phyloP scores from a whole-genome alignment of 1,140 invertebrate genomes.

The Drosophila pseudoananassae region DNA sequence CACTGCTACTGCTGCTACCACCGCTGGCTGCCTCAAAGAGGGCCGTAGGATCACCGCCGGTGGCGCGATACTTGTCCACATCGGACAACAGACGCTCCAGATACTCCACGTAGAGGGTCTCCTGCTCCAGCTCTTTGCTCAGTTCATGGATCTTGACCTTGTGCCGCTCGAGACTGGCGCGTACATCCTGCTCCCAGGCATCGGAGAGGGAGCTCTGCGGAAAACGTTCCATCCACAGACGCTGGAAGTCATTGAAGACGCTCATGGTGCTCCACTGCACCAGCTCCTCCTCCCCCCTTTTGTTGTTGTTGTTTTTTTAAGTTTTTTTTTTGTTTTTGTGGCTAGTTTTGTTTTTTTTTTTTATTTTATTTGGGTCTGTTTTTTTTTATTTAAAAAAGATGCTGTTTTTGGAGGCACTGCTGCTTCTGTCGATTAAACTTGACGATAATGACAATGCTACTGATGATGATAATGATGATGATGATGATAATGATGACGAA shows the following conservation, averaged over 20 bases:
- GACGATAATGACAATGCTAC: no score
- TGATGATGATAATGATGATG: constrained; percentile 18
- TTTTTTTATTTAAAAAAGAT: constrained; percentile 3
- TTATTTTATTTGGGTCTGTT: background rate
- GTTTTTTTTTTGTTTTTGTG: background rate
- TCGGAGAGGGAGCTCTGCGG: constrained; percentile 94
- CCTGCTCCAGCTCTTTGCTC: constrained; percentile 93
- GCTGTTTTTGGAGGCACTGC: background rate
- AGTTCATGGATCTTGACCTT: constrained; percentile 92
- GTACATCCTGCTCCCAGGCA: constrained; percentile 95
- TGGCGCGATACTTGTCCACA: constrained; percentile 89
- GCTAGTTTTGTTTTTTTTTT: constrained; percentile 7
- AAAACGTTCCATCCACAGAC: constrained; percentile 94
- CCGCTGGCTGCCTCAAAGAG: constrained; percentile 79
- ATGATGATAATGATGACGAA: constrained; percentile 41
- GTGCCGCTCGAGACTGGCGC: constrained; percentile 94
- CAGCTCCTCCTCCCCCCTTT: constrained; percentile 11
- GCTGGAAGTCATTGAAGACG: constrained; percentile 94
- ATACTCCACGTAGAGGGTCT: constrained; percentile 95
- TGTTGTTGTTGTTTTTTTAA: background rate
- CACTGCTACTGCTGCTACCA: constrained; percentile 17
- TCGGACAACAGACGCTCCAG: constrained; percentile 92
- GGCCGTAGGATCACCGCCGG: constrained; percentile 84
- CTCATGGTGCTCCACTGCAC: constrained; percentile 85
- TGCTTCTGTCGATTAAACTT: constrained; percentile 22